These are phyloP conservation scores for Caenorhabditis remanei DNA, from an alignment of 1,140 invertebrate species.

Conservation along the genomic window DNA sequence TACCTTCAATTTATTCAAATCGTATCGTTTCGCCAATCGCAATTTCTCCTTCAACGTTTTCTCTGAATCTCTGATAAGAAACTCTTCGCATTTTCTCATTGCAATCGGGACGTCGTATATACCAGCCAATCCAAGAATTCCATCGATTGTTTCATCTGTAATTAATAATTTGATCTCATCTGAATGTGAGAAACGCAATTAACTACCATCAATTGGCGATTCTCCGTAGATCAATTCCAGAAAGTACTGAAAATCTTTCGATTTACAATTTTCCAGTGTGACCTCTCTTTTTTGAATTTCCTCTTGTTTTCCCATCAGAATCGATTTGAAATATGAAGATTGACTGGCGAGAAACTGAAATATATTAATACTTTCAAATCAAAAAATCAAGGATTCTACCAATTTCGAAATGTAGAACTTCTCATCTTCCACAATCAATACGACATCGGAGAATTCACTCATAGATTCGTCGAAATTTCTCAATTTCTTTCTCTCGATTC, in stretches of 20 bases:
- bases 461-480: neutral
- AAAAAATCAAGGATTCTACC: neutral
- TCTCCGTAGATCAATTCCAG: neutral
- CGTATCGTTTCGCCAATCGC: too few species aligned
- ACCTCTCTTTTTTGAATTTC: neutral
- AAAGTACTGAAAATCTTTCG: neutral
- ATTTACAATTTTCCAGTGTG: neutral
- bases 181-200: too few species aligned
- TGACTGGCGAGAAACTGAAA: slow-evolving; percentile 3
- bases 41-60: too few species aligned
- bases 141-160: neutral
- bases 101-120: too few species aligned
- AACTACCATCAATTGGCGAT: neutral
- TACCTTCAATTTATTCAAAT: too few species aligned
- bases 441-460: neutral
- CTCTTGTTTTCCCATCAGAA: neutral
- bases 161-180: too few species aligned
- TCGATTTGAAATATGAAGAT: neutral
- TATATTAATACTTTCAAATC: neutral
- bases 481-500: neutral
- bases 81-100: too few species aligned
- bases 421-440: neutral
- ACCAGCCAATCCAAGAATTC: too few species aligned
- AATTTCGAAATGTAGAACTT: neutral
- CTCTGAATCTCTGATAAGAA: too few species aligned